phyloP scores from a whole-genome alignment of 2,888 invertebrate species.

The Athrips mouffetella region DNA sequence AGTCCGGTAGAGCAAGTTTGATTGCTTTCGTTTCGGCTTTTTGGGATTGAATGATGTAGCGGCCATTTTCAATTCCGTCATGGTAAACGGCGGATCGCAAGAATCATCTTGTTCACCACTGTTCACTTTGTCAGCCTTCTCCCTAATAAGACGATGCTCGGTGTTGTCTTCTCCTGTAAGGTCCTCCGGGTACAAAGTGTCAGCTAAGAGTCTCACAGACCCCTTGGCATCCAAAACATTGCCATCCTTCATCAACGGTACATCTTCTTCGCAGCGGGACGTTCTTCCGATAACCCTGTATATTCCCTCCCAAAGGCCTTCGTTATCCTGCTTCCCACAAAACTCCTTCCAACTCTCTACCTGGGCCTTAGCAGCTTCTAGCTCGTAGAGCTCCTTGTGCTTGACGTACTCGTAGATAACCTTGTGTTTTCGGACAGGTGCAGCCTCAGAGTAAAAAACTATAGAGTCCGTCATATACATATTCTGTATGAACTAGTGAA shows the following conservation, averaged over 20 bases:
- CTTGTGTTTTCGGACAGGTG: conserved; percentile 15
- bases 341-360: no score
- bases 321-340: no score
- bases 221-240: background rate
- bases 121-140: no score
- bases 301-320: no score
- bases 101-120: background rate
- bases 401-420: conserved; percentile 23
- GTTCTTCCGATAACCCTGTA: no score
- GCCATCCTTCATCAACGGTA: background rate
- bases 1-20: background rate
- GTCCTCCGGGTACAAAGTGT: background rate
- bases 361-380: background rate
- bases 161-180: no score
- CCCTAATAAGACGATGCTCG: background rate
- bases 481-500: no score
- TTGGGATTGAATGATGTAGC: background rate
- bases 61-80: background rate
- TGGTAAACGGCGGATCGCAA: conserved; percentile 1
- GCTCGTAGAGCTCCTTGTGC: conserved; percentile 22
- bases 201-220: background rate
- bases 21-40: background rate
- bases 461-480: no score
- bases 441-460: conserved; percentile 14
- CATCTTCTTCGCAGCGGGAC: conserved; percentile 14